Evolutionary conservation across 2,113 vertebrate genomes (phyloP).

Genomic region (Aegotheles bennettii): DNA sequence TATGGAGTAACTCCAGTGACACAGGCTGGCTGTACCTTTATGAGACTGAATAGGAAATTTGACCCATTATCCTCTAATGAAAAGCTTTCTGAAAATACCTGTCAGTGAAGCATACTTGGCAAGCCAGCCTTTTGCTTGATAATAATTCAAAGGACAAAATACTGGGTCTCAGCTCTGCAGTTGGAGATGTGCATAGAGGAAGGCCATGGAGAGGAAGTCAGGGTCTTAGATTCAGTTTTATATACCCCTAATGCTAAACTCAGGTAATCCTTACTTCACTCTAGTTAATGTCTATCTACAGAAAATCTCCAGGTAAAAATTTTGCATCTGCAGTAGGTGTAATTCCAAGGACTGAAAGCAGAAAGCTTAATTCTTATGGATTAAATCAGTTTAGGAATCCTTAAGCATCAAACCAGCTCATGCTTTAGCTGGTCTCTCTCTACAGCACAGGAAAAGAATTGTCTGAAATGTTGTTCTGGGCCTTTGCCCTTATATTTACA

Average conservation of each 20-base stretch:
- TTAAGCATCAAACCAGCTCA: not conserved
- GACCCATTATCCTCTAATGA: not conserved
- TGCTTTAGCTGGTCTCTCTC: not conserved
- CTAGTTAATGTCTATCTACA: not conserved
- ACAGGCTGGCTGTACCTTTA: not conserved
- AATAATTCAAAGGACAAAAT: not conserved
- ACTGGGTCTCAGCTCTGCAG: not conserved
- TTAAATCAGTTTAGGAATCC: not conserved
- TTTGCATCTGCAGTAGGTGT: not conserved
- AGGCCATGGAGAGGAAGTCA: not conserved
- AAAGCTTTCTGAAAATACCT: conserved; percentile 23
- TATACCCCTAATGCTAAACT: not conserved
- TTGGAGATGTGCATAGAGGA: not conserved
- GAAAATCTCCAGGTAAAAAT: not conserved
- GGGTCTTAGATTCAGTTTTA: not conserved
- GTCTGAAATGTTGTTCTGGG: not conserved
- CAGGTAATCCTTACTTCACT: not conserved
- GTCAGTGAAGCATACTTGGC: not conserved
- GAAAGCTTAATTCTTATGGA: not conserved
- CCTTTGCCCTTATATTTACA: not conserved
- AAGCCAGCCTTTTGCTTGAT: not conserved
- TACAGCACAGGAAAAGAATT: not conserved
- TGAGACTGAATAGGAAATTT: not conserved
- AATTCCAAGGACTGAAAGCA: not conserved
- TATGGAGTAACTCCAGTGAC: not conserved